Evolutionary conservation across 1,140 invertebrate genomes (phyloP), one percentile per base, ranked within the genome.

Genomic region (Protaetia brevitarsis): DNA sequence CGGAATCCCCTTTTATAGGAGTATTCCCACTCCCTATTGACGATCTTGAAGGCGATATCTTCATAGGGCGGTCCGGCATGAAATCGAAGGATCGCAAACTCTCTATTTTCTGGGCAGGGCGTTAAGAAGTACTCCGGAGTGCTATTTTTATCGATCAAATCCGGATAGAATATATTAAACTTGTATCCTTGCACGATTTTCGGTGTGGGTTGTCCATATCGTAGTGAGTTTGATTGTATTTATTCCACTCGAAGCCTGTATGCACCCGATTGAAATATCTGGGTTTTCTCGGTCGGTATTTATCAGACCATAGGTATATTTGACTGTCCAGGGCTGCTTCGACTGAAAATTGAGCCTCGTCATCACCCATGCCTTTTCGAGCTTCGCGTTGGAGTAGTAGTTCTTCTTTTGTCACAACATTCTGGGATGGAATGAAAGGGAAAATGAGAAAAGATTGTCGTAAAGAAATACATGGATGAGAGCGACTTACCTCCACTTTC

Each of bases 151-250:
- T 99, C 95, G 72, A 99, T 98, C 37, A 99, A 84, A 85, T 99
- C 98, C 0, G 97, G 97, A 84, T 98, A 99, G 82, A 99, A 99
- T 68, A 99, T 99, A 82, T 99, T 99, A 81, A 99, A 99, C 79
- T 99, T 99, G 82, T 99, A 99, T 26, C 98, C 98, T 80, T 99
- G 97, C 0, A 99, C 98, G 76, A 99, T 98, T 83, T 99, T 99
- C 0, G 98, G 98, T 13, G 98, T 98, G 34, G 98, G 97, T 99
- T 99, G 80, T 99, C 98, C 89, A 99, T 97, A 78, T 99, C 97
- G 79, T 99, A 99, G 83, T 99, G 97, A 13, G 97, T 99, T 81
- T 99, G 97, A 82, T 99, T 99, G 78, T 99, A 99, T 78, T 99
- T 99, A 80, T 99, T 99, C 98, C 98, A 99, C 77, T 99, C 97